Base-by-base conservation (phyloP, 2,113 vertebrate species). In the Catharus minimus region DNA sequence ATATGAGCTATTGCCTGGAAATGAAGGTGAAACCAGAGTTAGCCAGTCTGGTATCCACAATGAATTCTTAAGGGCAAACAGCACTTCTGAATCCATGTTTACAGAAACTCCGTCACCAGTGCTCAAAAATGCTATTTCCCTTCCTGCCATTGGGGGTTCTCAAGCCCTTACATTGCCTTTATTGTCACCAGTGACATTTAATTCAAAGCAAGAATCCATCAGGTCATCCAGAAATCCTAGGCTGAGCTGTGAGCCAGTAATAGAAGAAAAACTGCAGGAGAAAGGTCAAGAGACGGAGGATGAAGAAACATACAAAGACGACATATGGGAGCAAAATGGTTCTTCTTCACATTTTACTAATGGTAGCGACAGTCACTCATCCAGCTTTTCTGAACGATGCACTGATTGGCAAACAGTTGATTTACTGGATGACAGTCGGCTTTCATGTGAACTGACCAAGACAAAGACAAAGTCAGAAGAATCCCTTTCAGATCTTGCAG, bases 111-210 rank as follows among this genome's bases (percentile, higher is more conserved):
- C 99, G 39, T 99, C 99, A 21, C 99, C 99, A 0, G 99, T 99
- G 75, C 98, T 99, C 87, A 99, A 99, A 96, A 99, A 99, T 19
- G 99, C 99, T 79, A 99, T 99, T 96, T 99, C 99, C 7, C 99
- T 99, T 58, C 99, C 99, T 7, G 97, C 98, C 43, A 99, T 99
- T 5, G 99, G 99, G 12, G 98, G 98, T 41, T 98, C 98, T 91
- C 99, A 99, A 96, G 99, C 99, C 2, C 98, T 99, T 56, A 99
- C 98, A 3, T 83, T 99, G 75, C 99, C 99, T 26, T 90, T 98
- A 55, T 72, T 99, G 94, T 98, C 98, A 52, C 98, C 98, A 7
- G 96, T 98, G 38, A 98, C 98, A 18, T 98, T 99, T 95, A 97
- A 97, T 53, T 96, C 98, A 92, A 98, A 98, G 53, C 97, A 96